A percentile compares a stretch with the other conserved stretches of the same genome.
Evolutionary conservation across 2,113 vertebrate genomes (phyloP).

Genomic region (Cyanoliseus patagonus): DNA sequence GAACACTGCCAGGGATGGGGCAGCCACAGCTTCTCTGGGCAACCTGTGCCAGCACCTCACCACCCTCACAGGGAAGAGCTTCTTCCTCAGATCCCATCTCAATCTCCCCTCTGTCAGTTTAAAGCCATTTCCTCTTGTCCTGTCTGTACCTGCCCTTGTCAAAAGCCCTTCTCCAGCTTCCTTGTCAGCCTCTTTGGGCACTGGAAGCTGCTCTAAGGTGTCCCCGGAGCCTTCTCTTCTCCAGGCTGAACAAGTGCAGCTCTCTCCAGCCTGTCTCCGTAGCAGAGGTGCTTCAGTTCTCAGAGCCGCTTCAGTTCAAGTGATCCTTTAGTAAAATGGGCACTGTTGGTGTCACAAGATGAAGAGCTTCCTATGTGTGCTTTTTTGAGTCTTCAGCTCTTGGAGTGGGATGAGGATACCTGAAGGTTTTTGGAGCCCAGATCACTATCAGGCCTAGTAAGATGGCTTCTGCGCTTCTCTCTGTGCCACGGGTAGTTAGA

Average conservation of each 20-base stretch:
- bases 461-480: neutral
- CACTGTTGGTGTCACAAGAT: neutral
- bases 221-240: neutral
- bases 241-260: neutral
- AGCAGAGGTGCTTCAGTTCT: neutral
- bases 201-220: neutral
- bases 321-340: neutral
- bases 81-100: neutral
- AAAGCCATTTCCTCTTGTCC: neutral
- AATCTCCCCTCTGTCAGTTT: neutral
- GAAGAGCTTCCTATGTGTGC: neutral
- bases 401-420: neutral
- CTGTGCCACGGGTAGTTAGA: neutral
- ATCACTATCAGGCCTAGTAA: neutral
- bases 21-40: too few species aligned
- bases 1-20: too few species aligned
- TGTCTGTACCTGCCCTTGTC: neutral
- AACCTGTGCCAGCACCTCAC: neutral
- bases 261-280: neutral
- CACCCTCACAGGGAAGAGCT: neutral
- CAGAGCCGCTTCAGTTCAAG: neutral
- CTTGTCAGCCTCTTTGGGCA: neutral
- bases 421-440: neutral
- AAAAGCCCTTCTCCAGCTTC: neutral
- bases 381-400: neutral